These are phyloP conservation scores for Meganola albula DNA, from an alignment of 2,888 invertebrate genomes.

Conservation along the genomic window DNA sequence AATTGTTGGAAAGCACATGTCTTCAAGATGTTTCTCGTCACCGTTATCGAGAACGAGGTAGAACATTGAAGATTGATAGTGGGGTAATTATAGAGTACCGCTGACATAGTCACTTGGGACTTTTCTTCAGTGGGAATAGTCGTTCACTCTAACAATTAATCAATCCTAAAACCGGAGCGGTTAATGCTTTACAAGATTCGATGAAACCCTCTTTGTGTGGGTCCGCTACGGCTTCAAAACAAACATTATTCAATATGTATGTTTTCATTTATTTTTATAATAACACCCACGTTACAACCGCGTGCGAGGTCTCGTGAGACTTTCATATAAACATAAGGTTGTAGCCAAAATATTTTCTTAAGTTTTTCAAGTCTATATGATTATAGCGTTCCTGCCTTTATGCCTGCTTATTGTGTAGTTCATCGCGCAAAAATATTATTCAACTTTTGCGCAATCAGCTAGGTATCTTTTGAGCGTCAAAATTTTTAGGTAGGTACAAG, in stretches of 20 bases:
- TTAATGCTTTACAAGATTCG: constrained; percentile 60
- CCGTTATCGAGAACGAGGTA: no score
- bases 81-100: no score
- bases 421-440: no score
- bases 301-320: constrained; percentile 58
- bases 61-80: no score
- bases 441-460: no score
- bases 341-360: constrained; percentile 40
- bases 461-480: no score
- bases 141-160: constrained; percentile 65
- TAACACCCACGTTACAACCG: constrained; percentile 56
- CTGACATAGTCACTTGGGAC: constrained; percentile 44
- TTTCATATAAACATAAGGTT: constrained; percentile 43
- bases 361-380: constrained; percentile 12
- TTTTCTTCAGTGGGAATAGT: constrained; percentile 55
- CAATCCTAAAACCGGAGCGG: constrained; percentile 65
- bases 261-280: constrained; percentile 70
- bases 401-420: no score
- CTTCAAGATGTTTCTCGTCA: no score
- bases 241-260: constrained; percentile 67
- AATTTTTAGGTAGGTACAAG: no score
- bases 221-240: constrained; percentile 65
- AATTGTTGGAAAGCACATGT: no score
- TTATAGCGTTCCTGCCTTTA: constrained; percentile 8
- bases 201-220: constrained; percentile 74